Base-by-base conservation (phyloP, 2,113 vertebrate species). In the Pelmatolapia mariae region DNA sequence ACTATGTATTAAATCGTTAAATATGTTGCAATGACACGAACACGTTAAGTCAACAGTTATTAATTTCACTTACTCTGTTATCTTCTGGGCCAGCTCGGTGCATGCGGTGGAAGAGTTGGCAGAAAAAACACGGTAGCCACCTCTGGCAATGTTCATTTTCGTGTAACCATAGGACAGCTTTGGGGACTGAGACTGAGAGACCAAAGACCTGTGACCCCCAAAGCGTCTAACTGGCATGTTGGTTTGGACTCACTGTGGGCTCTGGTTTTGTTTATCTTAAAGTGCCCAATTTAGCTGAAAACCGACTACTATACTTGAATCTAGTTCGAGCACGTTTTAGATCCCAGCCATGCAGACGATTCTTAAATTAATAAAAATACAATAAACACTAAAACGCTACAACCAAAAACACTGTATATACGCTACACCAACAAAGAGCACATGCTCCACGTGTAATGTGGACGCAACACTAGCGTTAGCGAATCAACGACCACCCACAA, bases 81-180 rank as follows among this genome's bases (percentile, higher is more conserved):
- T 99, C 94, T 95, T 97, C 96, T 97, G 98, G 76, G 98, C 97
- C 94, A 99, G 96, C 92, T 98, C 98, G 11, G 97, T 97, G 95
- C 97, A 97, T 71, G 97, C 97, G 36, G 97, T 93, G 54, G 96
- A 97, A 84, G 98, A 99, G 94, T 99, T 98, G 87, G 98, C 98
- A 73, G 97, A 98, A 91, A 99, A 99, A 79, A 98, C 98, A 5
- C 97, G 97, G 95, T 98, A 99, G 78, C 97, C 98, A 78, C 96
- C 97, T 92, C 96, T 97, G 53, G 97, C 97, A 24, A 97, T 95
- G 89, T 98, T 99, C 98, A 99, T 99, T 88, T 96, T 97, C 5
- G 66, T 86, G 88, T 92, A 92, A 81, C 96, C 96, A 57, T 94
- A 94, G 54, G 96, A 96, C 45, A 96, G 95, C 78, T 96, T 96